A percentile compares a stretch with the other conserved stretches of the same genome.
These are phyloP conservation scores for Andricus quercusramuli DNA, from an alignment of 2,888 invertebrate species.

Conservation along the genomic window DNA sequence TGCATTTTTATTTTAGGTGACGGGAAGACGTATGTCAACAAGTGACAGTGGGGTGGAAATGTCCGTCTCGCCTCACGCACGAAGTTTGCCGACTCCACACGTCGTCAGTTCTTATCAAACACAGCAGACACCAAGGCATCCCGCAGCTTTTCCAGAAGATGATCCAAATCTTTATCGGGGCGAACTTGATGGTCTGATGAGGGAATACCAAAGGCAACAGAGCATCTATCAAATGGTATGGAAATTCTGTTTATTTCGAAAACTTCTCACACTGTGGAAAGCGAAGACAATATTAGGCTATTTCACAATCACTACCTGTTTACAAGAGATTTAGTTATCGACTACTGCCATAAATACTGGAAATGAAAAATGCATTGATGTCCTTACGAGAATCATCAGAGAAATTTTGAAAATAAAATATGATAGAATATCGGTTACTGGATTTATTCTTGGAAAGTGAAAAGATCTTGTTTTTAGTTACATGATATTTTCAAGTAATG, in stretches of 20 bases:
- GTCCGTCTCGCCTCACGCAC: slow-evolving; percentile 75
- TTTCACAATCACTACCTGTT: too few species aligned
- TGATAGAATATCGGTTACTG: too few species aligned
- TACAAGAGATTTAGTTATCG: too few species aligned
- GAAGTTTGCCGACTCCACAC: slow-evolving; percentile 74
- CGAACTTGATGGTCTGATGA: slow-evolving; percentile 89
- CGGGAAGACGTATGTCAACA: slow-evolving; percentile 80
- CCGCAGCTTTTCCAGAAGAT: slow-evolving; percentile 81
- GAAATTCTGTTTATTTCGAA: not conserved
- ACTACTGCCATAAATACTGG: too few species aligned
- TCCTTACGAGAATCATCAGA: too few species aligned
- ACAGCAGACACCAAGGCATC: slow-evolving; percentile 71
- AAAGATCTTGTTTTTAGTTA: too few species aligned
- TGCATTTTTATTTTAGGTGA: slow-evolving; percentile 67
- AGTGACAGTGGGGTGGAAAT: slow-evolving; percentile 80
- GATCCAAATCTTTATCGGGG: slow-evolving; percentile 85
- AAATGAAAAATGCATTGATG: too few species aligned
- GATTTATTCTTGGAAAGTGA: too few species aligned
- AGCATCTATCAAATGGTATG: slow-evolving; percentile 72
- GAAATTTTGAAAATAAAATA: too few species aligned
- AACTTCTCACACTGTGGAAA: not conserved
- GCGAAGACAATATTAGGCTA: too few species aligned
- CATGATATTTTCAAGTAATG: too few species aligned
- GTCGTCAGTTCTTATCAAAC: slow-evolving; percentile 70
- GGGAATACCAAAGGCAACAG: slow-evolving; percentile 80